Base-by-base conservation (phyloP, 2,113 vertebrate species). In the Brachyistius frenatus region DNA sequence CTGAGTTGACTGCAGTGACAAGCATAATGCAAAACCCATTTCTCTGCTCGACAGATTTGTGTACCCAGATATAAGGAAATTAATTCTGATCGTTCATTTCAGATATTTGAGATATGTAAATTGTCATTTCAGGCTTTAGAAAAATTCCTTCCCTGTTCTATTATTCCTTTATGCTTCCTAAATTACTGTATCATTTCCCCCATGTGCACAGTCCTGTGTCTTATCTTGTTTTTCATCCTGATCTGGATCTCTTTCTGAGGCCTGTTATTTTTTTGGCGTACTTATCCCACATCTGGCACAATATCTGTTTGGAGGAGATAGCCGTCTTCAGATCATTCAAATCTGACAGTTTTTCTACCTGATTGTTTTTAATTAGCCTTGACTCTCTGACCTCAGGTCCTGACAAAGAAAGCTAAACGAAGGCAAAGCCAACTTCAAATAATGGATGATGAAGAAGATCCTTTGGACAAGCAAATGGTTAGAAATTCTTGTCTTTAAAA, bases 401-500 rank as follows among this genome's bases (percentile, higher is more conserved):
- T 96, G 2, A 95, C 95, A 1, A 97, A 97, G 92, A 98, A 97
- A 87, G 91, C 95, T 66, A 97, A 96, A 91, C 94, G 95, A 91
- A 93, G 90, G 46, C 96, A 97, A 84, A 96, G 94, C 46, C 95
- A 95, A 76, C 93, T 96, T 55, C 95, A 97, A 49, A 94, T 96
- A 85, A 88, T 90, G 86, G 79, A 81, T 6, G 58, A 82, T 1
- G 64, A 81, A 1, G 74, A 97, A 44, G 96, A 98, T 78, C 93
- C 95, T 0, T 91, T 98, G 92, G 96, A 97, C 73, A 96, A 93
- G 94, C 98, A 96, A 37, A 94, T 96, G 97, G 98, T 99, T 93
- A 14, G 89, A 72, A 58, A 47, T n/a, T 7, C 15, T 66, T 23
- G 2, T 23, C 23, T 23, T 1, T 52, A 2, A 52, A 52, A 52